Conservation (phyloP, 2,797 vertebrate genomes). For the Scomberomorus guttatus region DNA sequence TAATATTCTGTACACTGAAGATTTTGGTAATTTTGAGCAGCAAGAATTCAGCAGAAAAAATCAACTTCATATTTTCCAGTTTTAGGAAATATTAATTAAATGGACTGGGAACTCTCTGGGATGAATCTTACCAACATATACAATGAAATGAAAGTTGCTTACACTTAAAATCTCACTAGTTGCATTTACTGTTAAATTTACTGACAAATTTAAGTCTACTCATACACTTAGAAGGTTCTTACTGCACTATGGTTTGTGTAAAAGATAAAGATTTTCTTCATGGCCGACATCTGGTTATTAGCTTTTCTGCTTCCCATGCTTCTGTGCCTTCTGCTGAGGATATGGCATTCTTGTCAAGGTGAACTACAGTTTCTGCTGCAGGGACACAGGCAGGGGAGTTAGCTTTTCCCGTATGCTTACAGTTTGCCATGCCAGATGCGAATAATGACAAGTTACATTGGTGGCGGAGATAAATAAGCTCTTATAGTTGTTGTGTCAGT, state of each 20-base stretch:
- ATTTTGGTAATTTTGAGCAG: background rate
- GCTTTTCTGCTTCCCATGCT: slow-evolving; percentile 48
- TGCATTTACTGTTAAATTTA: background rate
- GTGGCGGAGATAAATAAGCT: slow-evolving; percentile 20
- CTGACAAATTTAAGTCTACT: background rate
- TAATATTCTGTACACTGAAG: slow-evolving; percentile 1
- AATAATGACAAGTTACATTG: slow-evolving; percentile 30
- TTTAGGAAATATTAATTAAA: background rate
- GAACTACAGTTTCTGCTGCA: slow-evolving; percentile 59
- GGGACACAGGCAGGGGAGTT: slow-evolving; percentile 43
- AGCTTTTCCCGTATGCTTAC: slow-evolving; percentile 7
- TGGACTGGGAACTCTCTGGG: background rate
- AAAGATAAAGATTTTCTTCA: slow-evolving; percentile 6
- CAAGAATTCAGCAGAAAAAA: background rate
- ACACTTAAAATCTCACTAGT: background rate
- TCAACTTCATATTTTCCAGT: background rate
- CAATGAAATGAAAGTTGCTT: background rate
- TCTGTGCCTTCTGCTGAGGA: slow-evolving; percentile 57
- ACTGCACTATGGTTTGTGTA: background rate
- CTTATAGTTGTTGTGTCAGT: background rate
- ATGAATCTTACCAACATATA: background rate
- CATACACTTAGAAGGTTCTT: background rate
- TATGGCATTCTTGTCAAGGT: slow-evolving; percentile 69
- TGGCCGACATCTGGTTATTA: slow-evolving; percentile 63
- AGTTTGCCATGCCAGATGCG: slow-evolving; percentile 33